Conservation (phyloP, 2,797 vertebrate species). For the Poeciliopsis turneri region DNA sequence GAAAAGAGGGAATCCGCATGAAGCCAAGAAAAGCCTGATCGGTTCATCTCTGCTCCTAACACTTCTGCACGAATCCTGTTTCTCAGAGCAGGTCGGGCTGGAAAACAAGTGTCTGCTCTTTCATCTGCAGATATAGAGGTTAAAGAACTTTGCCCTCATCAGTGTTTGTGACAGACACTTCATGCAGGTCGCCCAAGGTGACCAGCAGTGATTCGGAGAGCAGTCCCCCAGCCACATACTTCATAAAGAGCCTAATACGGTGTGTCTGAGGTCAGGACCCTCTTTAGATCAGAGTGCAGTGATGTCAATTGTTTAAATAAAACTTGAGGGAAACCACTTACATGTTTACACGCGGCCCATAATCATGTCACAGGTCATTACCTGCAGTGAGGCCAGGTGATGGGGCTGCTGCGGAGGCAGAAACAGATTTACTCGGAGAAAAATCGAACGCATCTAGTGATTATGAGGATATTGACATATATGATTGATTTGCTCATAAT, state of each 20-base stretch:
- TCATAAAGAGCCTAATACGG: conserved; percentile 87
- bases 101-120: conserved; percentile 61
- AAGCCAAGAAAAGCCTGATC: not conserved
- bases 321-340: conserved; percentile 84
- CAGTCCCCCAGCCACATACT: conserved; percentile 80
- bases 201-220: conserved; percentile 75
- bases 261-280: conserved; percentile 84
- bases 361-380: conserved; percentile 82
- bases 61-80: conserved; percentile 38
- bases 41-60: not conserved
- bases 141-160: conserved; percentile 79
- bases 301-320: conserved; percentile 89
- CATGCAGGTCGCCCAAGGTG: conserved; percentile 70
- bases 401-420: conserved; percentile 46
- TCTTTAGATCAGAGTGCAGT: conserved; percentile 78
- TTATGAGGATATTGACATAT: conserved; percentile 70
- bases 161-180: conserved; percentile 72
- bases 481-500: conserved; percentile 73
- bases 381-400: conserved; percentile 64
- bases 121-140: conserved; percentile 61
- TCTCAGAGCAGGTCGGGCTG: conserved; percentile 44
- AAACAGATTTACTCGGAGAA: conserved; percentile 41
- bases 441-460: conserved; percentile 67
- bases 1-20: not conserved
- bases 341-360: conserved; percentile 79